These are phyloP conservation scores for Hippocampus abdominalis DNA, from an alignment of 2,113 vertebrate species.

Conservation along the genomic window DNA sequence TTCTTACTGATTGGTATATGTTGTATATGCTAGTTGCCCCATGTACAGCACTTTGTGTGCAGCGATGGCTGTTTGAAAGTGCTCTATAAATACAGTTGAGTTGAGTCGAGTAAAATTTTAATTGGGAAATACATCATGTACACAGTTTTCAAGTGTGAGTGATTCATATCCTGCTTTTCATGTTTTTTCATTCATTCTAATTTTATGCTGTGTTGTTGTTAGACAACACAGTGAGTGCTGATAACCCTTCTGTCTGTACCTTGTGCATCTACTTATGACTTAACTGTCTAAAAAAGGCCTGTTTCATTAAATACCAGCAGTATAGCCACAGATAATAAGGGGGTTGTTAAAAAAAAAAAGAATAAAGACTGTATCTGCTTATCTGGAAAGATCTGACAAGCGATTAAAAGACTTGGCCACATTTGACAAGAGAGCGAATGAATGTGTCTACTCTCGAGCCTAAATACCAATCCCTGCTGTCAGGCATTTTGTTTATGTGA, in stretches of 20 bases:
- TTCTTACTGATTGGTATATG: too few relatives aligned
- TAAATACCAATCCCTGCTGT: neutral
- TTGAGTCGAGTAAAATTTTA: slow-evolving; percentile 3
- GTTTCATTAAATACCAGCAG: neutral
- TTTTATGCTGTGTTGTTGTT: slow-evolving; percentile 19
- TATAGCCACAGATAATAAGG: neutral
- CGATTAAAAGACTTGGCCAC: neutral
- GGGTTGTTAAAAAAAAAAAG: neutral
- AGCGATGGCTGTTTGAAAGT: too few relatives aligned
- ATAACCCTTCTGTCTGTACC: slow-evolving; percentile 7
- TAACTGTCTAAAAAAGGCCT: neutral
- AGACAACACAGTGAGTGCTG: neutral
- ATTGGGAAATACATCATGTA: slow-evolving; percentile 3
- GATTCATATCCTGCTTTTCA: slow-evolving; percentile 13
- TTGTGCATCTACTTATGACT: neutral
- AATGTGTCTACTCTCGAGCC: neutral
- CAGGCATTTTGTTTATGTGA: neutral
- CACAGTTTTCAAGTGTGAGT: slow-evolving; percentile 10
- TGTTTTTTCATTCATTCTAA: slow-evolving; percentile 19
- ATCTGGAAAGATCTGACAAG: neutral
- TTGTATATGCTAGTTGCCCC: too few relatives aligned
- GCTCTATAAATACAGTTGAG: too few relatives aligned
- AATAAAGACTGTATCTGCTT: neutral
- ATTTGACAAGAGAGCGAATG: neutral
- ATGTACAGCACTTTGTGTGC: too few relatives aligned